Percentiles rank a stretch among this genome's conserved stretches.
Conservation (phyloP, 2,888 invertebrate genomes). For the Koerneria pararmatus region DNA sequence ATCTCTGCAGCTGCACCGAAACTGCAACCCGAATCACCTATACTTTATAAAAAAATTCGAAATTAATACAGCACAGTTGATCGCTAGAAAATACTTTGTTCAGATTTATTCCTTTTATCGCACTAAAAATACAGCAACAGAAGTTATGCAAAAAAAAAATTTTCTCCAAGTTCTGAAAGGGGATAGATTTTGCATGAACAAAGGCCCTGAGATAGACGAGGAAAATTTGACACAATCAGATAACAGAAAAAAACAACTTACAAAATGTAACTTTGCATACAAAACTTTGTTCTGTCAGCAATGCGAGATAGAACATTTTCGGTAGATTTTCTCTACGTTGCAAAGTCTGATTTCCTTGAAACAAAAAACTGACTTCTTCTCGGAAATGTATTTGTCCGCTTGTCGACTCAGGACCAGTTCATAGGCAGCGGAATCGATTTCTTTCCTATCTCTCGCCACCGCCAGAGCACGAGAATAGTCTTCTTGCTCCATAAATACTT, state of each 20-base stretch:
- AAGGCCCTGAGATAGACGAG: background rate
- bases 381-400: constrained; percentile 50
- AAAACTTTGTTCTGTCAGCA: no score
- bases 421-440: constrained; percentile 43
- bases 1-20: constrained; percentile 69
- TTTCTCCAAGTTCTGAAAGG: no score
- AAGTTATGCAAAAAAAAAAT: no score
- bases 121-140: no score
- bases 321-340: no score
- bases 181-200: background rate
- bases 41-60: constrained; percentile 6
- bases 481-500: constrained; percentile 47
- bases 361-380: constrained; percentile 45
- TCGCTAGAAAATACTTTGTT: no score
- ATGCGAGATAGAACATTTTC: no score
- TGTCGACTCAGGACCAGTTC: constrained; percentile 52
- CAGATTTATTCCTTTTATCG: no score
- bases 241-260: no score
- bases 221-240: background rate
- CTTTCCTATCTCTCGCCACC: constrained; percentile 31
- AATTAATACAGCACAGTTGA: background rate
- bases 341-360: background rate
- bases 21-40: constrained; percentile 29
- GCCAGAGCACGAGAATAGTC: constrained; percentile 46
- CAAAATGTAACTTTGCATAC: no score